Conservation (phyloP, 2,113 vertebrate genomes). For the Ptilonorhynchus violaceus region DNA sequence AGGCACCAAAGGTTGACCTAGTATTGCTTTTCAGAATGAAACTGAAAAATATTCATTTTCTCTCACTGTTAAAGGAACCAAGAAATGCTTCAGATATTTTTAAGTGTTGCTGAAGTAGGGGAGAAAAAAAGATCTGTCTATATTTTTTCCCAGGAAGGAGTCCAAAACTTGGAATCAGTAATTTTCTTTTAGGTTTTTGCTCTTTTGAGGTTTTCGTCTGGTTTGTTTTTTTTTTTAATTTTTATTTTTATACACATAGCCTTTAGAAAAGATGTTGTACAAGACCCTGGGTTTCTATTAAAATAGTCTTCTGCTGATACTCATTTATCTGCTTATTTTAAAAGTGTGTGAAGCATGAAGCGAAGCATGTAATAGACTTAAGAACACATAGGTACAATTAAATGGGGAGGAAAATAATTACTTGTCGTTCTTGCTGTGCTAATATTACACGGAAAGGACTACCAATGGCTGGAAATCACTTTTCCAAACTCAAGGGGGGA, state of each 20-base stretch:
- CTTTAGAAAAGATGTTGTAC: not conserved
- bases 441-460: not conserved
- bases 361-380: constrained; percentile 3
- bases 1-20: too few relatives aligned
- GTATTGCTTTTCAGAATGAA: not conserved
- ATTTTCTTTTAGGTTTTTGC: not conserved
- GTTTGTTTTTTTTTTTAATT: accelerated
- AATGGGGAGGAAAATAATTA: constrained; percentile 1
- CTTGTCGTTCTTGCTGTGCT: not conserved
- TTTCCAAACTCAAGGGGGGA: not conserved
- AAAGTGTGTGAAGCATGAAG: constrained; percentile 15
- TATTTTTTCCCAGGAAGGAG: not conserved
- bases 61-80: not conserved
- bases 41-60: not conserved
- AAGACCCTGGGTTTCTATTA: not conserved
- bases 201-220: not conserved
- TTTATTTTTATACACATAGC: not conserved
- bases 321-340: not conserved
- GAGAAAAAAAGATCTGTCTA: not conserved
- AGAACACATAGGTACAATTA: constrained; percentile 33
- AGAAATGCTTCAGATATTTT: not conserved
- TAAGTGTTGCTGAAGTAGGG: not conserved
- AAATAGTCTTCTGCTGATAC: not conserved
- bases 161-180: not conserved
- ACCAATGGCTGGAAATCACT: not conserved